A percentile compares a stretch with the other conserved stretches of the same genome.
Conservation (phyloP, 2,113 vertebrate species). For the Todiramphus saurophagus region DNA sequence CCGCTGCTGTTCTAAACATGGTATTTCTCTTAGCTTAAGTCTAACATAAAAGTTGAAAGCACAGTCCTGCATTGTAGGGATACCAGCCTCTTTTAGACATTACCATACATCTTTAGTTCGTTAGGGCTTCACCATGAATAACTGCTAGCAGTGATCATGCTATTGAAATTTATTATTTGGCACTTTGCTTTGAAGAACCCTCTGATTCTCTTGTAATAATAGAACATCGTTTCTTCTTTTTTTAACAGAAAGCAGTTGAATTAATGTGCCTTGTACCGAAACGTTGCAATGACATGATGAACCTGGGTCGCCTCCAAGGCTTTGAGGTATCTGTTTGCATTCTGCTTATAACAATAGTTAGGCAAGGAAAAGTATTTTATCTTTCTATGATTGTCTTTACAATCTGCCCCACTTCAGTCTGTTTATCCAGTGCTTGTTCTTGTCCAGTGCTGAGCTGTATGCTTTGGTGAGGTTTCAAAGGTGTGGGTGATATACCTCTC, state of each 20-base stretch:
- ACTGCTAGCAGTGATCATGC: background rate
- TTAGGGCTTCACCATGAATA: background rate
- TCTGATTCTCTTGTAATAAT: constrained; percentile 7
- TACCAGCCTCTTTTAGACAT: background rate
- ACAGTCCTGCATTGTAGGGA: background rate
- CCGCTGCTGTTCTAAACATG: background rate
- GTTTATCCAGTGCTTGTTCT: background rate
- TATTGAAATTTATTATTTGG: background rate
- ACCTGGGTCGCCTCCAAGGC: constrained; percentile 94
- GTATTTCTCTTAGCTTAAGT: background rate
- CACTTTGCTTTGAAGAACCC: background rate
- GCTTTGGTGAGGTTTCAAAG: background rate
- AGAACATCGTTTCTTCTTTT: background rate
- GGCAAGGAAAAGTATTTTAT: background rate
- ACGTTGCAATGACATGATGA: constrained; percentile 99
- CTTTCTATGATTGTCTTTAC: background rate
- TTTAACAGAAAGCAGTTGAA: constrained; percentile 84
- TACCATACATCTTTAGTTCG: background rate
- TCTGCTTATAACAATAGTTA: background rate
- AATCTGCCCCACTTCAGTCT: background rate
- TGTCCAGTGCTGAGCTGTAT: background rate
- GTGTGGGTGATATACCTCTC: background rate
- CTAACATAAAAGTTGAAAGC: background rate
- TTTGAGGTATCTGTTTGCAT: constrained; percentile 84
- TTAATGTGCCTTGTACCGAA: constrained; percentile 99